Base-by-base conservation (phyloP, 2,797 vertebrate genomes). In the Cuniculus paca region DNA sequence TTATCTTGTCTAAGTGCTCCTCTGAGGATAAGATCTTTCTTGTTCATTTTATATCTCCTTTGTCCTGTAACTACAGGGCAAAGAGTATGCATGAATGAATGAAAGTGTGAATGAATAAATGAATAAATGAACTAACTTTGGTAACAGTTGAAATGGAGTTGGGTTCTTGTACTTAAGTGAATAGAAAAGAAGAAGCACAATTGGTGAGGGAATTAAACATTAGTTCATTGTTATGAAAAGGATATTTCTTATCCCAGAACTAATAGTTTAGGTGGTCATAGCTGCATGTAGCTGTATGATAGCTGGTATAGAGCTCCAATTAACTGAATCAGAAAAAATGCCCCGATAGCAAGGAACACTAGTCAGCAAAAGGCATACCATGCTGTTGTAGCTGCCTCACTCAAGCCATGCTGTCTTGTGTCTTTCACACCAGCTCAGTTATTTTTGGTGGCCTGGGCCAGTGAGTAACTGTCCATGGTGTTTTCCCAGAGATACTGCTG, bases 401-500 rank as follows among this genome's bases (percentile, higher is more conserved):
- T 28, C 68, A 72, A 54, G 50, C 39, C 45, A 19, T 20, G 36
- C 12, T 2, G 1, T 54, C 72, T 56, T 80, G 12, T 63, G 54
- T 65, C 24, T 90, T 79, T 9, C 45, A 13, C 31, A 26, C n/a
- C 34, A 39, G 84, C 58, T 80, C 36, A 31, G 63, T 20, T 58
- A 88, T 50, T 17, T 83, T 84, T 3, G 16, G 74, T 20, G 8
- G 31, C 45, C 68, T 74, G 42, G 93, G 56, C 65, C 36, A 9
- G 28, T 63, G 4, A 14, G 12, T 36, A 5, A 45, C 36, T 17
- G 68, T 68, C 52, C 1, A 9, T 54, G 24, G 31, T 58, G 4
- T 78, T 90, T 82, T 91, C 52, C 50, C 88, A 39, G 45, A 83
- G 45, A 83, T 26, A 26, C 31, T 88, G 36, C 48, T 97, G 48